Evolutionary conservation across 2,797 vertebrate genomes (phyloP), one percentile per base, ranked within the genome.

Genomic region (Nasua narica): DNA sequence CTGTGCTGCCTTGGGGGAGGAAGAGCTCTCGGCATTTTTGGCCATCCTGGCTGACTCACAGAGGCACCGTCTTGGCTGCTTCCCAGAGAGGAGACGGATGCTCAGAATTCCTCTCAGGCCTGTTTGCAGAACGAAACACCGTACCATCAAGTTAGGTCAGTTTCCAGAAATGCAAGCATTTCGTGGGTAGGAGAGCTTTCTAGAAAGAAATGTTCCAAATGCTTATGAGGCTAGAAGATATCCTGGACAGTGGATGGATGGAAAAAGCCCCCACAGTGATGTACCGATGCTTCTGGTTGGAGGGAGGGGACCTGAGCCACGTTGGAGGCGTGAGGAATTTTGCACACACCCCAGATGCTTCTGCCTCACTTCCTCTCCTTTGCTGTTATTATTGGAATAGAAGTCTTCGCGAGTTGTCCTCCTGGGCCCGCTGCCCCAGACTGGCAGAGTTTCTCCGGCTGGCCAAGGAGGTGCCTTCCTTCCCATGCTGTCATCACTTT

Each of bases 331-430:
- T 21, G 69, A 83, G 88, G 91, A 92, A 92, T 96, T 93, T 83
- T 40, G 54, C 78, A 27, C 67, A 72, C 46, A 32, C 32, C 32
- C 7, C 91, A 89, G 37, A 86, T 50, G 65, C 52, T 56, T 74
- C 81, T 82, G 60, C 60, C 46, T 89, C 79, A 25, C 81, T 92
- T 94, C 67, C 82, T 86, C 83, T 65, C 2, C 82, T 90, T 90
- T 88, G 77, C 40, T 72, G 96, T 78, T 95, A 92, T 95, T 89
- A 90, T 97, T 95, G 82, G 96, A 69, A 15, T 6, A 35, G 67
- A 67, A 83, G 88, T 82, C 52, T 83, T 58, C 87, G 29, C 5
- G 16, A 18, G 35, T 19, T 56, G 78, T 78, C 85, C 78, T 60
- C n/a, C 60, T 87, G 76, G 54, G 52, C 58, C 13, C 14, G 15